Percentiles rank a stretch among this genome's conserved stretches.
Evolutionary conservation across 2,888 invertebrate species (phyloP).

Genomic region (Epicampocera succincta): DNA sequence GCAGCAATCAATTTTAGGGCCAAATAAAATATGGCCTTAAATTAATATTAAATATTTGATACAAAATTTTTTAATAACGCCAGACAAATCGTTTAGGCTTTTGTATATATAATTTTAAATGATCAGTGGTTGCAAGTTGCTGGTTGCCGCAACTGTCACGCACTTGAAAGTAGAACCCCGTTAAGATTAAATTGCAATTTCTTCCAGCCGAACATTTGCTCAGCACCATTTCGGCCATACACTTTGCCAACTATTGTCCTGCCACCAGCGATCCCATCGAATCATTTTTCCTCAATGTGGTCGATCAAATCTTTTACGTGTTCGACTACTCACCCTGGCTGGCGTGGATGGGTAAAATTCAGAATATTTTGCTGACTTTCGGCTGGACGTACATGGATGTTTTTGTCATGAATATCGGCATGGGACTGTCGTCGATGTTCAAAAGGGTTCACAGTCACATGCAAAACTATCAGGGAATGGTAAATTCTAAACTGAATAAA

Average conservation of each 20-base stretch:
- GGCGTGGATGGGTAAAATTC: conserved; percentile 77
- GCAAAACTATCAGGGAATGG: conserved; percentile 81
- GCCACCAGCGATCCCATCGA: conserved; percentile 75
- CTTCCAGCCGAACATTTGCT: conserved; percentile 78
- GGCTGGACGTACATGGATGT: conserved; percentile 89
- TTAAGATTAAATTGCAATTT: not conserved
- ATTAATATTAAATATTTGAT: too few relatives aligned
- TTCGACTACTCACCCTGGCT: conserved; percentile 76
- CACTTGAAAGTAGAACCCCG: not conserved
- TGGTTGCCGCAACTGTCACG: not conserved
- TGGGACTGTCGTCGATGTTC: conserved; percentile 86
- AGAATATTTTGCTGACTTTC: conserved; percentile 85
- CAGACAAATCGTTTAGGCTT: too few relatives aligned
- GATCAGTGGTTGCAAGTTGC: too few relatives aligned
- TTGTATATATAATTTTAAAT: too few relatives aligned
- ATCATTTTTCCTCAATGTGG: conserved; percentile 74
- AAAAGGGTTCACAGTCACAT: conserved; percentile 84
- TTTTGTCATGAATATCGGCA: conserved; percentile 87
- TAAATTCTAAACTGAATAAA: conserved; percentile 70
- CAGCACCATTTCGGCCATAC: conserved; percentile 77
- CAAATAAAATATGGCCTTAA: too few relatives aligned
- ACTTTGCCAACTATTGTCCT: conserved; percentile 77
- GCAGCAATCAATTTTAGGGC: too few relatives aligned
- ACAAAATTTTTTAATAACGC: too few relatives aligned
- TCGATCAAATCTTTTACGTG: conserved; percentile 75